Evolutionary conservation across 2,113 vertebrate genomes (phyloP), one percentile per base, ranked within the genome.

Genomic region (Plecotus auritus): DNA sequence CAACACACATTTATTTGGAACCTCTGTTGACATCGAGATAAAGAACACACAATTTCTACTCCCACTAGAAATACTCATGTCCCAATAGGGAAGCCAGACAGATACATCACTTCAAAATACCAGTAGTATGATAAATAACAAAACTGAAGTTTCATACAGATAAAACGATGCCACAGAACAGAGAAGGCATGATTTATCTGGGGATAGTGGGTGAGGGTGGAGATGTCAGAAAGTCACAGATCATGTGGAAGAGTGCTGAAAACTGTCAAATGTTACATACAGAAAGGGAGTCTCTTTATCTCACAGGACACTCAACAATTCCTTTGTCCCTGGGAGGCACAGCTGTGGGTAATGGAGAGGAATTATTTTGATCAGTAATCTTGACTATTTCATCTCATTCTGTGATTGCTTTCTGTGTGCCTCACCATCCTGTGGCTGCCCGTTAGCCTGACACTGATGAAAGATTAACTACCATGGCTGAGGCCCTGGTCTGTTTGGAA

Each of bases 391-490:
- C 84, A 88, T 96, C 67, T 74, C 59, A 14, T 2, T 49, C 32
- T 51, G 26, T 67, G 92, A 94, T 95, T 94, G 22, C 76, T 93
- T 97, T 93, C 51, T 83, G 87, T 40, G 56, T 88, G 54, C 77
- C 93, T 97, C 92, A 69, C 90, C 95, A 69, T 90, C 16, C 2
- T 72, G 64, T 64, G 92, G 83, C 95, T 2, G 45, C 92, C 95
- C 93, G 42, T 88, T 81, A 82, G 87, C 67, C 4, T 0, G 0
- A 74, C 16, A 4, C 73, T 94, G 97, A 94, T 97, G 96, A 97
- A 97, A 97, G 96, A 97, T 95, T 96, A 93, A 91, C 96, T 98
- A 95, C 97, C 92, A 95, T 96, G 96, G 93, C 94, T 94, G 80
- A 94, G 97, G 83, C 56, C 54, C 16, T 23, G 61, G 77, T 76